Evolutionary conservation across 2,113 vertebrate species (phyloP).

Genomic region (Gallinago media): DNA sequence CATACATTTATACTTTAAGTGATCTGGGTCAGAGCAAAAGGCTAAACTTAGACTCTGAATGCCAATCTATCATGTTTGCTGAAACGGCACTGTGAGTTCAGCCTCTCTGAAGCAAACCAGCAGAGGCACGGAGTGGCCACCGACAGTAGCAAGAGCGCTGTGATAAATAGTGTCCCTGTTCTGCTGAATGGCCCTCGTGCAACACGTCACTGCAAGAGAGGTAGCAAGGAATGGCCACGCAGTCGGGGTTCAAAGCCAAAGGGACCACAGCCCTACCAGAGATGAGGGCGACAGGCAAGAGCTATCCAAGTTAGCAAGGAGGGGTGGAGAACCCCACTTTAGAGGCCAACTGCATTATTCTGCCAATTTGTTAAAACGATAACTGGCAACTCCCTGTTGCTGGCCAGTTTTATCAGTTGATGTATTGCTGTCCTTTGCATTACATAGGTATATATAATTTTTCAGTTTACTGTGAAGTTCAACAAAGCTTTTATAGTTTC

Average conservation of each 20-base stretch:
- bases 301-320: background rate
- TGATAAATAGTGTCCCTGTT: conserved; percentile 3
- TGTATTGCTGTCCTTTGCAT: background rate
- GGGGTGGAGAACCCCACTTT: background rate
- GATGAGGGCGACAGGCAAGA: background rate
- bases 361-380: background rate
- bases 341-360: background rate
- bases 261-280: background rate
- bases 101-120: conserved; percentile 4
- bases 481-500: background rate
- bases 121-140: background rate
- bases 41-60: conserved; percentile 49
- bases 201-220: background rate
- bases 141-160: background rate
- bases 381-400: background rate
- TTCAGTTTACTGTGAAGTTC: background rate
- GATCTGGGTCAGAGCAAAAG: conserved; percentile 44
- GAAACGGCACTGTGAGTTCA: background rate
- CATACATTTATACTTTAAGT: conserved; percentile 36
- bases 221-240: background rate
- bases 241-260: background rate
- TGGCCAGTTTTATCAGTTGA: background rate
- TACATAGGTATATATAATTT: background rate
- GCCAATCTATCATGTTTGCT: conserved; percentile 35
- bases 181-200: background rate